phyloP scores from a whole-genome alignment of 2,888 invertebrate genomes.

The Aporophyla nigra region DNA sequence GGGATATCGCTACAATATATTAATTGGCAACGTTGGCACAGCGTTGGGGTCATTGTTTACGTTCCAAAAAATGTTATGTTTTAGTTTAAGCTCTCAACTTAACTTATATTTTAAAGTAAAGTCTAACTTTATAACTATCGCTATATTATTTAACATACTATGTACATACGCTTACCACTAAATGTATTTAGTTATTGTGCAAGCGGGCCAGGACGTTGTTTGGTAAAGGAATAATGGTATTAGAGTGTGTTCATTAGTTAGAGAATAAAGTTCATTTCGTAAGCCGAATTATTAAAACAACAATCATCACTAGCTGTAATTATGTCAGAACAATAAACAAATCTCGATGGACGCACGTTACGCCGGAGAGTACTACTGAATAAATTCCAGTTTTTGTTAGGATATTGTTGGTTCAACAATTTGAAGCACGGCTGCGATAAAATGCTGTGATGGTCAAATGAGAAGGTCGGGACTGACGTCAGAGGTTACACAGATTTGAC shows the following conservation, averaged over 20 bases:
- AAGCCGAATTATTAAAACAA: constrained; percentile 35
- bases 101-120: constrained; percentile 5
- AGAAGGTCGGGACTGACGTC: constrained; percentile 62
- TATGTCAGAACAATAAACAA: constrained; percentile 50
- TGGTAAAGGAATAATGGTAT: constrained; percentile 20
- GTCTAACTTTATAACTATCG: not conserved
- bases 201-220: constrained; percentile 6
- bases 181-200: not conserved
- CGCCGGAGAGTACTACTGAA: constrained; percentile 35
- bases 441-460: constrained; percentile 40
- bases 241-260: constrained; percentile 24
- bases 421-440: constrained; percentile 34
- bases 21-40: constrained; percentile 39
- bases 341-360: constrained; percentile 46
- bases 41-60: not conserved
- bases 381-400: constrained; percentile 52
- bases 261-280: constrained; percentile 26
- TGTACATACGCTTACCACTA: not conserved
- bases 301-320: constrained; percentile 38
- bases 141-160: too few species aligned
- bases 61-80: constrained; percentile 7
- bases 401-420: constrained; percentile 57
- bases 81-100: constrained; percentile 14
- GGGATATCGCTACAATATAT: constrained; percentile 27
- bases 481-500: constrained; percentile 21